Evolutionary conservation across 2,113 vertebrate genomes (phyloP), one percentile per base, ranked within the genome.

Genomic region (Tursiops truncatus): DNA sequence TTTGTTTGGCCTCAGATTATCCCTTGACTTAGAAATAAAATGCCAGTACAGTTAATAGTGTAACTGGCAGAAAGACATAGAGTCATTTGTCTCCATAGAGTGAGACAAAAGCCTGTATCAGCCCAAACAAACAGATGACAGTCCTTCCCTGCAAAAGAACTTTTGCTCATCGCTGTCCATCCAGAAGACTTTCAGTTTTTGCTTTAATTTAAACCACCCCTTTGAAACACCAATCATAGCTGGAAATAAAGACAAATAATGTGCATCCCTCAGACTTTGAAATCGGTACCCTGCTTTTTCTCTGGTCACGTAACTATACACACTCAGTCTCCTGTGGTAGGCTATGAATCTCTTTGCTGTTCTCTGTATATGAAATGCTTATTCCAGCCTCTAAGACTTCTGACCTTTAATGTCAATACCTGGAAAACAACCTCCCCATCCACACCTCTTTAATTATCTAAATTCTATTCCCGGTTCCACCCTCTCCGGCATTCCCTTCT

Each of bases 31-130:
- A 86, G 82, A 96, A 96, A 95, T 93, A 95, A 96, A 97, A 97
- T 96, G 86, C 83, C 95, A 88, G 17, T 83, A n/a, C 12, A 87
- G 96, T 96, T 97, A 94, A 97, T 97, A 97, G 96, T 92, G 65
- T 89, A 94, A 87, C 90, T 87, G 74, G 79, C 0, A 0, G 65
- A 41, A 70, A 95, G 58, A 92, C 68, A 8, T n/a, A 73, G 62
- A 95, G 67, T 95, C 93, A 83, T 95, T 97, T 95, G 94, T 97
- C 91, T 97, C 91, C 62, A 93, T 82, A 94, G 94, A 92, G 83
- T 65, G 65, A 94, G 97, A 93, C 67, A 70, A 92, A 94, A 93
- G 79, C 41, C 41, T 5, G 0, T 38, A 96, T 80, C 71, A 86
- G 53, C 79, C 58, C 79, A 96, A 96, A 97, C 93, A 91, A 95